Conservation (phyloP, 92 coral and sea anemone genomes). For the Umimayanthus chanpuru region DNA sequence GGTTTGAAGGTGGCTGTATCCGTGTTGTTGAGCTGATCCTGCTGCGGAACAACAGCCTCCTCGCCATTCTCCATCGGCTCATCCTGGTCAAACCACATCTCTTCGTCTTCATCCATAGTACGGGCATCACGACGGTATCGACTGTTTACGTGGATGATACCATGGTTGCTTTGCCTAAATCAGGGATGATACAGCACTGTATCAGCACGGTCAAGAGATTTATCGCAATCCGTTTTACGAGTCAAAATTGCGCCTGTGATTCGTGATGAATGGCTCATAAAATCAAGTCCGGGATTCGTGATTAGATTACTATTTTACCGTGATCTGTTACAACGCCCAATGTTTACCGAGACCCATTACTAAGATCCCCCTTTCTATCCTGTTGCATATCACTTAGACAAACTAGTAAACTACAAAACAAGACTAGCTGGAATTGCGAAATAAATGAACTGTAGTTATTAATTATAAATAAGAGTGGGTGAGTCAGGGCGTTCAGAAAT, state of each 20-base stretch:
- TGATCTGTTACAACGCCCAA: no score
- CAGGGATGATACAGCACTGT: neutral
- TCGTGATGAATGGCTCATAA: no score
- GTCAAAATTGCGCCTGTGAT: no score
- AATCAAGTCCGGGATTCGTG: no score
- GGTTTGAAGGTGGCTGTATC: slow-evolving; percentile 73
- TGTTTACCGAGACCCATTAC: no score
- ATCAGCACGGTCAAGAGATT: neutral
- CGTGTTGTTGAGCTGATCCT: slow-evolving; percentile 55
- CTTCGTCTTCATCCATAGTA: slow-evolving; percentile 93
- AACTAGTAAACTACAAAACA: neutral
- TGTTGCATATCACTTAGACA: no score
- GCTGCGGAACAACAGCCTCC: slow-evolving; percentile 67
- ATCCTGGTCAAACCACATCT: slow-evolving; percentile 93
- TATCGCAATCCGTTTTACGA: no score
- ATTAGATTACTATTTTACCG: no score
- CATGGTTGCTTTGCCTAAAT: slow-evolving; percentile 65
- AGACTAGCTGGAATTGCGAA: neutral
- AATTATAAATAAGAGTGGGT: no score
- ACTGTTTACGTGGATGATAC: slow-evolving; percentile 93
- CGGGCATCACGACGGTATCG: slow-evolving; percentile 97
- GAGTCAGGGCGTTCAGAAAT: no score
- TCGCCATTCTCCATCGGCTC: slow-evolving; percentile 84
- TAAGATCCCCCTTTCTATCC: no score
- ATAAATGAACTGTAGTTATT: no score